Conservation (phyloP, 2,797 vertebrate species). For the Sternotherus odoratus region DNA sequence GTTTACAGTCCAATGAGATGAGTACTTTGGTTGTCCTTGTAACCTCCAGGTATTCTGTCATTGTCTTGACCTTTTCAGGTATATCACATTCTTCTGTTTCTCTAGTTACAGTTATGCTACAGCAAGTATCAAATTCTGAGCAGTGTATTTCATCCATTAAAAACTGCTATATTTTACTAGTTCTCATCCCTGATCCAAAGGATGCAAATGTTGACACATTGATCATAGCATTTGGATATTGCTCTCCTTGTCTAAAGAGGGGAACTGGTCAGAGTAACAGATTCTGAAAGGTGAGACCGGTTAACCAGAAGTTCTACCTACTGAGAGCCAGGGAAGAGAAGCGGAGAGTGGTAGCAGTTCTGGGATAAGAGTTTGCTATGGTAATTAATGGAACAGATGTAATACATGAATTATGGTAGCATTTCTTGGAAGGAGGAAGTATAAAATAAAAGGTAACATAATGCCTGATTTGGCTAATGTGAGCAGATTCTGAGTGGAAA, state of each 20-base stretch:
- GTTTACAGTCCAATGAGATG: neutral
- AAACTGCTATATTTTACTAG: neutral
- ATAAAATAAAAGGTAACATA: neutral
- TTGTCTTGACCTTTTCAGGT: neutral
- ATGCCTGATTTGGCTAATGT: neutral
- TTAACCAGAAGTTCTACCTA: neutral
- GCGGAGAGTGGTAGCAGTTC: neutral
- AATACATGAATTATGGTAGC: neutral
- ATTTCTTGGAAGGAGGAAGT: neutral
- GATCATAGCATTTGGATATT: neutral
- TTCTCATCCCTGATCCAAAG: neutral
- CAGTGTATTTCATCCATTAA: neutral
- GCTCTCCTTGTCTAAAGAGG: neutral
- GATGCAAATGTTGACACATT: neutral
- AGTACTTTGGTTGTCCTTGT: neutral
- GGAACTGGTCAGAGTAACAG: neutral
- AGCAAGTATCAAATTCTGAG: neutral
- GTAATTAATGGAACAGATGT: neutral
- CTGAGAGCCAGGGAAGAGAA: neutral
- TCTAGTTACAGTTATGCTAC: neutral
- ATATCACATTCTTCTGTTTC: neutral
- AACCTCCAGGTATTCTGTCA: conserved; percentile 39
- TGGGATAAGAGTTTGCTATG: neutral
- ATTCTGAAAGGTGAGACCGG: neutral
- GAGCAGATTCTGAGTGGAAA: neutral